These are phyloP conservation scores for Sycophaga agraensis DNA, from an alignment of 1,140 invertebrate species.

Conservation along the genomic window DNA sequence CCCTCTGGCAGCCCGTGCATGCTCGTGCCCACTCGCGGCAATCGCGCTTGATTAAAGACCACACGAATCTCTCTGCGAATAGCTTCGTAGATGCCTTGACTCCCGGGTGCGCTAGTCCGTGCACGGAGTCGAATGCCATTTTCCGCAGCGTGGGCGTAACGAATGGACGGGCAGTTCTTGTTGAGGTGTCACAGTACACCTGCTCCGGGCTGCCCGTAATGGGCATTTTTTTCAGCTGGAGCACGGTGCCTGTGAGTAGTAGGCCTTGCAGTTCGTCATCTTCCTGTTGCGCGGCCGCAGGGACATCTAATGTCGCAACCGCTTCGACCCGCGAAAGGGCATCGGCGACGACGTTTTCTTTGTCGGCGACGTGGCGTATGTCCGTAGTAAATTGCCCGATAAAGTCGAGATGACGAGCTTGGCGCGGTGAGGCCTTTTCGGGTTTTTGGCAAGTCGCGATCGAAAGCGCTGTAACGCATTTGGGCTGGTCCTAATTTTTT, in stretches of 20 bases:
- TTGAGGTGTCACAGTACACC: not conserved
- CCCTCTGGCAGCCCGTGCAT: constrained; percentile 30
- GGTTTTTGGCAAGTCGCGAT: not conserved
- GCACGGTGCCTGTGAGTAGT: not conserved
- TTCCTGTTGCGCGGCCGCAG: not conserved
- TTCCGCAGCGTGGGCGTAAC: not conserved
- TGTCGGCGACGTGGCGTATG: not conserved
- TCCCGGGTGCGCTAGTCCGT: constrained; percentile 29
- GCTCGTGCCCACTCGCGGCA: constrained; percentile 21
- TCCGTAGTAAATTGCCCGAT: not conserved
- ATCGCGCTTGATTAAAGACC: constrained; percentile 32
- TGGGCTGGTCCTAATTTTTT: no score
- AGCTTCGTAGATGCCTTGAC: constrained; percentile 22
- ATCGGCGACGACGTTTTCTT: not conserved
- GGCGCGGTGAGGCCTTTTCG: not conserved
- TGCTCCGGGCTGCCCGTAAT: not conserved
- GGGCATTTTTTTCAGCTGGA: not conserved
- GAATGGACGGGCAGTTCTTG: not conserved
- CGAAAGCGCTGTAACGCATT: not conserved
- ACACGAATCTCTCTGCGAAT: constrained; percentile 29
- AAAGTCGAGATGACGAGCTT: not conserved
- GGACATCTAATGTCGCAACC: not conserved
- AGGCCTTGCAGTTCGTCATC: not conserved
- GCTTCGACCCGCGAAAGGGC: not conserved
- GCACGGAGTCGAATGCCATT: not conserved